Base-by-base conservation (phyloP, 2,113 vertebrate genomes). In the Leuciscus idus region DNA sequence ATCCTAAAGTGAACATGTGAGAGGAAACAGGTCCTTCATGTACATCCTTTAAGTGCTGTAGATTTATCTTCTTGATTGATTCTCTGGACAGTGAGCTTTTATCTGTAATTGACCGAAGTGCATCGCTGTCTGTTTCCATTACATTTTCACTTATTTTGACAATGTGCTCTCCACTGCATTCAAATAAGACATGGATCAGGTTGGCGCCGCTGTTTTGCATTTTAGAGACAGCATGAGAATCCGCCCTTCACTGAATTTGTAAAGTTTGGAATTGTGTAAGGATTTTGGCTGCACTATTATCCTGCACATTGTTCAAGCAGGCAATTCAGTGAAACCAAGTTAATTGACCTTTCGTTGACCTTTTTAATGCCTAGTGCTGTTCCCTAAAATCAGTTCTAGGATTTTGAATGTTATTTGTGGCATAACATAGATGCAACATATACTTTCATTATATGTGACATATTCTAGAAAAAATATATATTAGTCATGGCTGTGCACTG, bases 81-180 rank as follows among this genome's bases (percentile, higher is more conserved):
- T 86, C 70, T 61, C 1, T 13, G 84, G 62, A 48, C 80, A 75
- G 21, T 78, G 61, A 57, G 87, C 87, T 86, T 88, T 88, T 85
- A 88, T 86, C 84, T 73, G 28, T 86, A 85, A 88, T 84, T 86
- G 85, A 84, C 81, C 75, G 8, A 39, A 86, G 84, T 86, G 87
- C 83, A 26, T 52, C 30, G 23, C 30, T 48, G 57, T 52, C 84
- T 70, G 33, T 74, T 84, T 79, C 70, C 84, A 84, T 88, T 84
- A 84, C 73, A 81, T 46, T 57, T 39, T 61, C 39, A 12, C 64
- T 83, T 73, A 59, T 64, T 78, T 28, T 50, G 75, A 79, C 84
- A 68, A 39, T 50, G 75, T 30, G 12, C 64, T 64, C 28, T 52
- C 84, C 36, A 11, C 17, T 21, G 36, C 46, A 33, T 72, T 28